Conservation (phyloP, 2,113 vertebrate genomes). For the Grammatotria lemairii region DNA sequence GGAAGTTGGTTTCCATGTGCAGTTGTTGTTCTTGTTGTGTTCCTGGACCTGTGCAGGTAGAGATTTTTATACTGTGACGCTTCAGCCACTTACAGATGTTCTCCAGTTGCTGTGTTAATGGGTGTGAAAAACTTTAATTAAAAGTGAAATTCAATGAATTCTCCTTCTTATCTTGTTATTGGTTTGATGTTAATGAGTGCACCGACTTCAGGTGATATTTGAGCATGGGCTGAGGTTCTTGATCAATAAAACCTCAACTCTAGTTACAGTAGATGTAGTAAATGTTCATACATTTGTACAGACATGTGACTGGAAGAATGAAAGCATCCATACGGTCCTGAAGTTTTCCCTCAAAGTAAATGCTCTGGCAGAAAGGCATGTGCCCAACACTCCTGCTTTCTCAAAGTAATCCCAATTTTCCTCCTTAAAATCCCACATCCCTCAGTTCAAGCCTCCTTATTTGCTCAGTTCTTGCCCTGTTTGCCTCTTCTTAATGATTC, state of each 20-base stretch:
- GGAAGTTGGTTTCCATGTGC: conserved; percentile 9
- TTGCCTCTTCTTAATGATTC: neutral
- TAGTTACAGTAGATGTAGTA: neutral
- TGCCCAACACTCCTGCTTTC: neutral
- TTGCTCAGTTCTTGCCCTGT: neutral
- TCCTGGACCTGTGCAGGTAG: neutral
- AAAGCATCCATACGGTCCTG: neutral
- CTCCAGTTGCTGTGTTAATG: conserved; percentile 16
- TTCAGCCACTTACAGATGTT: neutral
- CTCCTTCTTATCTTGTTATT: neutral
- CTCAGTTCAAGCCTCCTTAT: neutral
- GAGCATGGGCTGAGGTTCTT: neutral
- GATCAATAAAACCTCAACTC: neutral
- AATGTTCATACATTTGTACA: neutral
- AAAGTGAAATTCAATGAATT: conserved; percentile 1
- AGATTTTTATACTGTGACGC: conserved; percentile 16
- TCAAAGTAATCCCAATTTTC: neutral
- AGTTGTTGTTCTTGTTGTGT: conserved; percentile 7
- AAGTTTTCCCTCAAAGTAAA: neutral
- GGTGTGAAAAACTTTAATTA: conserved; percentile 46
- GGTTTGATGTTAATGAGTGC: neutral
- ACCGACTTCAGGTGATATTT: neutral
- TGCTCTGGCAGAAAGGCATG: neutral
- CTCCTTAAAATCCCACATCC: neutral
- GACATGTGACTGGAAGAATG: neutral